Base-by-base conservation (phyloP, 1,140 invertebrate genomes). In the Nephila pilipes region DNA sequence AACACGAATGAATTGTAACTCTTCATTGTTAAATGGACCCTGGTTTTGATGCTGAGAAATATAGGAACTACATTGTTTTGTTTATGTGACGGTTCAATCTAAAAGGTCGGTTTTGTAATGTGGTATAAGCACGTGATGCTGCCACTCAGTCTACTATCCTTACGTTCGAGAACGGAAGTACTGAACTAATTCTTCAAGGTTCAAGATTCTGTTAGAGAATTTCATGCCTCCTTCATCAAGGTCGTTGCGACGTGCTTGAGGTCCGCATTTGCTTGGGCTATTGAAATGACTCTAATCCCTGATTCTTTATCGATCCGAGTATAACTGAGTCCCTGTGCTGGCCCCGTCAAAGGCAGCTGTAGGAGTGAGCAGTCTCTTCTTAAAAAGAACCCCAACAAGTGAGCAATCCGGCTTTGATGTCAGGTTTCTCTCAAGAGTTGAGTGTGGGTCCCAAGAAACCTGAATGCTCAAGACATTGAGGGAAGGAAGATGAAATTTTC, bases 171-270 rank as follows among this genome's bases (percentile, higher is more conserved):
- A n/a, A n/a, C n/a, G 14, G 29, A 75, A 75, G 29, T 75, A 36
- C 29, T 29, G 18, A 18, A 29, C 32, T 18, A n/a, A 18, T 75
- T 29, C 29, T 75, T 75, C 69, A 75, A 75, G 69, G 29, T 75
- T 75, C 69, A 36, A 32, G 25, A 75, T 75, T 75, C 32, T 75
- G 69, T 75, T 75, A 36, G 69, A 75, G 36, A 75, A 75, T 75
- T 75, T 75, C 69, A 75, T 18, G 32, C 32, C 69, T 75, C 69
- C 29, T 75, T 18, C 69, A 75, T 75, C 32, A n/a, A 75, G 69
- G 69, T 75, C 69, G 32, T 75, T 75, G n/a, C n/a, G n/a, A 75
- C 69, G 69, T 75, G 69, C 69, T 75, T 75, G 69, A 75, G 69
- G 2, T 75, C 69, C 32, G 32, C 69, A 75, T 75, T 75, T 32